Percentiles rank a stretch among this genome's conserved stretches.
Evolutionary conservation across 2,888 invertebrate species (phyloP).

Genomic region (Dyspetes luteomarginatus): DNA sequence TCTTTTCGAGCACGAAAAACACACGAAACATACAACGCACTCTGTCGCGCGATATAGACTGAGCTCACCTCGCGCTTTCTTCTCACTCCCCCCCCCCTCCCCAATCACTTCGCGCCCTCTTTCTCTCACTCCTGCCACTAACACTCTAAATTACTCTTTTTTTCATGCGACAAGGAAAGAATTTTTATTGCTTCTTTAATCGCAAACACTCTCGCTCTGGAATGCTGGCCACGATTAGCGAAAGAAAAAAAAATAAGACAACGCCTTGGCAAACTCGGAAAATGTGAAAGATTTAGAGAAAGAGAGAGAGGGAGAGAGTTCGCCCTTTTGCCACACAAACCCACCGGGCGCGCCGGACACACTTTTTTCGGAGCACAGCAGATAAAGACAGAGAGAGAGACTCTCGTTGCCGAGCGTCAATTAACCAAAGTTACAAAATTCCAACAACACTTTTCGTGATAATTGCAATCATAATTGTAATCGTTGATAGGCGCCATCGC

Average conservation of each 20-base stretch:
- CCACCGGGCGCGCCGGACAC: constrained; percentile 48
- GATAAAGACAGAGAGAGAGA: constrained; percentile 9
- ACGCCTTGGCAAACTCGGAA: constrained; percentile 42
- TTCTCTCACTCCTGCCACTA: not conserved
- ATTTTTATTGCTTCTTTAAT: constrained; percentile 30
- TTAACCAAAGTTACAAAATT: constrained; percentile 54
- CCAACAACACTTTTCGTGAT: constrained; percentile 30
- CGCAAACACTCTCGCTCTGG: not conserved
- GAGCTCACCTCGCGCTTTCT: no score
- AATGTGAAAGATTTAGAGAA: constrained; percentile 4
- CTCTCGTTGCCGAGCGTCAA: constrained; percentile 34
- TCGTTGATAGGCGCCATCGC: constrained; percentile 31
- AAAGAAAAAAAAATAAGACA: constrained; percentile 33
- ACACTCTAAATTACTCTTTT: not conserved
- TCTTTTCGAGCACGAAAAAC: no score
- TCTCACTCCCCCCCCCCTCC: constrained; percentile 31
- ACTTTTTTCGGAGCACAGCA: constrained; percentile 31
- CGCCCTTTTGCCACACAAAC: constrained; percentile 36
- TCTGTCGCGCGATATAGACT: no score
- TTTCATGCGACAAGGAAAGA: constrained; percentile 21
- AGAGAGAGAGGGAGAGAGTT: constrained; percentile 2
- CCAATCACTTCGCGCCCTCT: constrained; percentile 23
- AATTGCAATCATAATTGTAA: constrained; percentile 18
- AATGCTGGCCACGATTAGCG: constrained; percentile 12
- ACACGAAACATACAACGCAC: no score